phyloP scores from a whole-genome alignment of 1,140 invertebrate genomes.

The Palaemon carinicauda region DNA sequence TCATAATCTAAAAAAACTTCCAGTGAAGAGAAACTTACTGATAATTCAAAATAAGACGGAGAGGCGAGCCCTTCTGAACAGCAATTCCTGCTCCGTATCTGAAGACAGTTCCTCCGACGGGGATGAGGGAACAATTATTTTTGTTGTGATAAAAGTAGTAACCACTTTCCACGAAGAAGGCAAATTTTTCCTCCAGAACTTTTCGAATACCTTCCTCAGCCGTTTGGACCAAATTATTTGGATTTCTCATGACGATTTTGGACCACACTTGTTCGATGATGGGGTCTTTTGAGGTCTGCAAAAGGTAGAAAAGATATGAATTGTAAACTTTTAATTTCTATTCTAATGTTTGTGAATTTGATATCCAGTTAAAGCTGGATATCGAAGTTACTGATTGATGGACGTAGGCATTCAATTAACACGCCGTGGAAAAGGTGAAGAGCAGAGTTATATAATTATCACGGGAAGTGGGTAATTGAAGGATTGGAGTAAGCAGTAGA shows the following conservation, averaged over 20 bases:
- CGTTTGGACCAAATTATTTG: not conserved
- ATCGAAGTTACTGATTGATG: too few relatives aligned
- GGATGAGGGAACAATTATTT: not conserved
- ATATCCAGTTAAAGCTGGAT: too few relatives aligned
- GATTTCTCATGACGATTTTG: not conserved
- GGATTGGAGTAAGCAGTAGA: too few relatives aligned
- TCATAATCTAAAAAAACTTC: too few relatives aligned
- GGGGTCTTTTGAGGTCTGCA: slow-evolving; percentile 28
- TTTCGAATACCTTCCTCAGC: not conserved
- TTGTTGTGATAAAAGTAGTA: not conserved
- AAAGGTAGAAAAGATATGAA: not conserved
- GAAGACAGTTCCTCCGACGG: not conserved
- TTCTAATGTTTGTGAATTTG: not conserved
- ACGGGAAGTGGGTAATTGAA: too few relatives aligned
- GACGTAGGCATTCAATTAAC: too few relatives aligned
- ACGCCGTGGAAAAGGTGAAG: too few relatives aligned
- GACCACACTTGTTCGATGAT: slow-evolving; percentile 13
- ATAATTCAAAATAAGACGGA: not conserved
- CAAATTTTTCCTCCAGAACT: not conserved
- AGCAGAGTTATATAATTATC: too few relatives aligned
- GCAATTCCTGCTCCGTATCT: slow-evolving; percentile 4
- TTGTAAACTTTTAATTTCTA: not conserved
- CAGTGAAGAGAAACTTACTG: not conserved
- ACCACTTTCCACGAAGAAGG: slow-evolving; percentile 1
- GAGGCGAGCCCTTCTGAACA: not conserved